Evolutionary conservation across 2,888 invertebrate species (phyloP), one percentile per base, ranked within the genome.

Genomic region (Holacanthella duospinosa): DNA sequence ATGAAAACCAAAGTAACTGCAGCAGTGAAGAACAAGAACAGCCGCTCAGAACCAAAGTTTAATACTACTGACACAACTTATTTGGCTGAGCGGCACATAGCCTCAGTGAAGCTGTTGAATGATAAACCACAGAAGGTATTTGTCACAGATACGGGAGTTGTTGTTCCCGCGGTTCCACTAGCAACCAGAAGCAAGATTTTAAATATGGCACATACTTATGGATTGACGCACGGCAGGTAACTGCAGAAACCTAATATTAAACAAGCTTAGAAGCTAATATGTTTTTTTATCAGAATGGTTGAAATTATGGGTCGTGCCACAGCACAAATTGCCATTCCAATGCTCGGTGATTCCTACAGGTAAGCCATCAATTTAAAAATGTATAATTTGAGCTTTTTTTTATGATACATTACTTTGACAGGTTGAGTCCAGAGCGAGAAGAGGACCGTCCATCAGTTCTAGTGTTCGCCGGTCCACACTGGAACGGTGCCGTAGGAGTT

Each of bases 281-380:
- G 6, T 43, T 6, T 43, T 21, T 16, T 27, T 28, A 9, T 56
- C 56, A 66, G 71, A 54, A 69, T 66, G 27, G 64, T 71, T 3
- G 71, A 70, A 54, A 61, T 67, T 12, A 68, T 72, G 68, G 70
- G 67, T 1, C 60, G 71, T 55, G 66, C 70, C 4, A 69, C 68
- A 1, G 66, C 68, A 6, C 67, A 69, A 43, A 61, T 66, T 28
- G 62, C 65, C n/a, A 48, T 71, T 19, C 71, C 71, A 9, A 48
- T 71, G 27, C 54, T 71, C 24, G 71, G 71, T 36, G 70, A 71
- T 63, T 64, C 71, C 1, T 71, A 68, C 48, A 64, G 71, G 71
- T 69, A 65, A 55, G 1, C 55, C 29, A 28, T 26, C 9, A 24
- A 55, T 12, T 3, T 27, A 28, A 19, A 27, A n/a, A 29, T 36